A percentile compares a stretch with the other conserved stretches of the same genome.
Evolutionary conservation across 1,140 invertebrate genomes (phyloP).

Genomic region (Hesperophylax magnus): DNA sequence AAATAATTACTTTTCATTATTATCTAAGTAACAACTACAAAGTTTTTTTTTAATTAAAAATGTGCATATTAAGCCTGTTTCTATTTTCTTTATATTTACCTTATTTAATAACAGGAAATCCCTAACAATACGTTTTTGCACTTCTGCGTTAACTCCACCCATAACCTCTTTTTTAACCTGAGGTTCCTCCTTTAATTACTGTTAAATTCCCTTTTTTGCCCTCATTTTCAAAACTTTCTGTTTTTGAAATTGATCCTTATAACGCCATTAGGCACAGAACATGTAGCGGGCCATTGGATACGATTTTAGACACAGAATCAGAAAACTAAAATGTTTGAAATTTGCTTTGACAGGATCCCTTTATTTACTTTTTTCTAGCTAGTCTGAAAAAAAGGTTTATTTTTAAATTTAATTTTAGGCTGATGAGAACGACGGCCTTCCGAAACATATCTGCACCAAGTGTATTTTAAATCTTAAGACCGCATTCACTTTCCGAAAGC

Average conservation of each 20-base stretch:
- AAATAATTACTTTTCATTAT: too few species aligned
- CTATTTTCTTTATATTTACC: too few species aligned
- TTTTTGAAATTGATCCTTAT: not conserved
- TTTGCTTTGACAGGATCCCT: too few species aligned
- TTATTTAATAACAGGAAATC: too few species aligned
- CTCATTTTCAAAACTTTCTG: not conserved
- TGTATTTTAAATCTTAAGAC: constrained; percentile 51
- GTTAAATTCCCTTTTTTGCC: not conserved
- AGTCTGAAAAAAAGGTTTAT: not conserved
- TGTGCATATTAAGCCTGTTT: too few species aligned
- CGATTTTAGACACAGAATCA: too few species aligned
- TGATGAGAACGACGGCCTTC: constrained; percentile 55
- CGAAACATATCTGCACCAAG: constrained; percentile 49
- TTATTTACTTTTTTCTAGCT: not conserved
- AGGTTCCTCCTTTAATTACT: not conserved
- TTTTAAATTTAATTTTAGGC: constrained; percentile 55
- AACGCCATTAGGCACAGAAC: not conserved
- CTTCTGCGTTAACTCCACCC: not conserved
- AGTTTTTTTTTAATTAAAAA: too few species aligned
- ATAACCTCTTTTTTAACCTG: too few species aligned
- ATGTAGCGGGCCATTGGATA: too few species aligned
- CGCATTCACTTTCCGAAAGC: constrained; percentile 52
- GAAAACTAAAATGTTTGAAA: not conserved
- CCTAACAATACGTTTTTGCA: not conserved
- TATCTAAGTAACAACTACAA: too few species aligned